phyloP scores from a whole-genome alignment of 2,888 invertebrate genomes.

The Chirona hameri region DNA sequence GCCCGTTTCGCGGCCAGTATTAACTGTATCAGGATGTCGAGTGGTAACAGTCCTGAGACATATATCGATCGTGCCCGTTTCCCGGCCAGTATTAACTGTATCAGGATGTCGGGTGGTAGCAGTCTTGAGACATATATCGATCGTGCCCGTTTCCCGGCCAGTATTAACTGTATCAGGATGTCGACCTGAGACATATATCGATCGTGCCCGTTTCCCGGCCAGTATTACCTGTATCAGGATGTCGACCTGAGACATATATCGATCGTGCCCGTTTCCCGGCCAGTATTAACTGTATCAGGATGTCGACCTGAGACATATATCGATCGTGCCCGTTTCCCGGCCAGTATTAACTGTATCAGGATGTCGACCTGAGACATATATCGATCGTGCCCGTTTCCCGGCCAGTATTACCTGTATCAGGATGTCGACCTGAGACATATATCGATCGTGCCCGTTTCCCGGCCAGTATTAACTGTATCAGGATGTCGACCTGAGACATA shows the following conservation, averaged over 20 bases:
- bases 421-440: constrained; percentile 52
- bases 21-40: too few species aligned
- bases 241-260: constrained; percentile 38
- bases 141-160: too few species aligned
- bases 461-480: constrained; percentile 51
- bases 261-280: too few species aligned
- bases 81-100: too few species aligned
- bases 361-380: constrained; percentile 50
- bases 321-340: too few species aligned
- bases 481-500: constrained; percentile 56
- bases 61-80: too few species aligned
- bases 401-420: constrained; percentile 70
- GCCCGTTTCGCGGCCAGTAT: too few species aligned
- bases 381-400: too few species aligned
- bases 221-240: constrained; percentile 80
- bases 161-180: constrained; percentile 63
- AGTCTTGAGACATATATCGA: too few species aligned
- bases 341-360: constrained; percentile 56
- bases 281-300: constrained; percentile 60
- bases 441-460: too few species aligned
- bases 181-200: constrained; percentile 31
- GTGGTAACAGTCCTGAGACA: constrained; percentile 53
- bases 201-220: too few species aligned
- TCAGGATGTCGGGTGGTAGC: constrained; percentile 52
- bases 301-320: constrained; percentile 45